Evolutionary conservation across 1,140 invertebrate species (phyloP).

Genomic region (Musca vetustissima): DNA sequence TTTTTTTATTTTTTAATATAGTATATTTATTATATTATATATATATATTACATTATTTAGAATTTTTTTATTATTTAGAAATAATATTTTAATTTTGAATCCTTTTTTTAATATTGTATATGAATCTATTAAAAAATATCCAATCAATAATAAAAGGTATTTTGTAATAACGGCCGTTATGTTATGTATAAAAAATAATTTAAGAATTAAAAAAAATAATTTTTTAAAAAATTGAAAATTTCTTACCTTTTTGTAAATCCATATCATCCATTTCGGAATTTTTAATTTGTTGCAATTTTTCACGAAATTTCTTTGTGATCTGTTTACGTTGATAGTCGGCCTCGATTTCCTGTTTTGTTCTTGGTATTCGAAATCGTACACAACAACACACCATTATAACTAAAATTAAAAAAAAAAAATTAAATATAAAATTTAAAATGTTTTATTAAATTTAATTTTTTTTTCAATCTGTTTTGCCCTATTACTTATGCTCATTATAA

Average conservation of each 20-base stretch:
- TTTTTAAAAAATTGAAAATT: too few relatives aligned
- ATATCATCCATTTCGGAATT: conserved; percentile 84
- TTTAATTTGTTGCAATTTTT: conserved; percentile 76
- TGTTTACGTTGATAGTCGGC: conserved; percentile 83
- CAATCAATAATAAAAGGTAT: too few relatives aligned
- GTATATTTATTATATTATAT: too few relatives aligned
- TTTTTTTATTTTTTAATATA: too few relatives aligned
- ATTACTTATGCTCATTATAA: conserved; percentile 46
- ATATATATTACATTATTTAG: too few relatives aligned
- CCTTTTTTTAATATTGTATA: too few relatives aligned
- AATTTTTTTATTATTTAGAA: too few relatives aligned
- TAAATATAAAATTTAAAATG: too few relatives aligned
- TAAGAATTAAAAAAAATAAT: conserved; percentile 16
- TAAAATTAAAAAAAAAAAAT: conserved; percentile 36
- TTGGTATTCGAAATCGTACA: conserved; percentile 80
- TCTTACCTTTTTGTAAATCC: conserved; percentile 74
- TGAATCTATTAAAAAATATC: too few relatives aligned
- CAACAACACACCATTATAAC: conserved; percentile 84
- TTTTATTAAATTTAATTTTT: neutral
- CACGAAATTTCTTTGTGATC: conserved; percentile 78
- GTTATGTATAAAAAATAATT: neutral
- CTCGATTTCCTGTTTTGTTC: conserved; percentile 92
- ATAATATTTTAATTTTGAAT: too few relatives aligned
- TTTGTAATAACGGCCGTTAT: too few relatives aligned
- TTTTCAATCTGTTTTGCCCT: neutral